These are phyloP conservation scores for Beroe forskalii DNA, from an alignment of 37 sponge, comb jelly and placozoan genomes.

Conservation along the genomic window DNA sequence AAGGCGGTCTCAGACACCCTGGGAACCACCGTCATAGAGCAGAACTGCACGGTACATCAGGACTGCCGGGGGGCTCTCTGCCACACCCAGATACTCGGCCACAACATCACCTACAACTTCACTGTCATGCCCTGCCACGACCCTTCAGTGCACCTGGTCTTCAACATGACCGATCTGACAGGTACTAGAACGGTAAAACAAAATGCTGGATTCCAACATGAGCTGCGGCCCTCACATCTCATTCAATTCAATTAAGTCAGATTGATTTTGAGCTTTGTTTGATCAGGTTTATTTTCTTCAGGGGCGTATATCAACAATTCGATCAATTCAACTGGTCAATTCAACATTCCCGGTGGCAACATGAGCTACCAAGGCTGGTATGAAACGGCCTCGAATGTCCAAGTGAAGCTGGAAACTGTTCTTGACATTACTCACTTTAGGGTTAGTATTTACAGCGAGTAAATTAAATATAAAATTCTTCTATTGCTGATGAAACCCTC, in stretches of 20 bases:
- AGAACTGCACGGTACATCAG: conserved; percentile 27
- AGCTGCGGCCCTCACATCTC: too few relatives aligned
- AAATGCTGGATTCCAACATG: too few relatives aligned
- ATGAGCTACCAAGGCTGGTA: conserved; percentile 26
- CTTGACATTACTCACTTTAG: conserved; percentile 50
- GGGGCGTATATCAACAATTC: not conserved
- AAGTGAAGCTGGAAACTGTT: not conserved
- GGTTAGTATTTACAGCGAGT: conserved; percentile 34
- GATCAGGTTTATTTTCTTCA: too few relatives aligned
- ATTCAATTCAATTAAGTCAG: too few relatives aligned
- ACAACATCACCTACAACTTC: conserved; percentile 47
- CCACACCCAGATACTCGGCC: not conserved
- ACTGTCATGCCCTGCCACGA: conserved; percentile 31
- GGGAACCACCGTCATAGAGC: not conserved
- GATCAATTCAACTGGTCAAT: not conserved
- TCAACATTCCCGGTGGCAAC: not conserved
- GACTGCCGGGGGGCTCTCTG: conserved; percentile 50
- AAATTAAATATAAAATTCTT: not conserved
- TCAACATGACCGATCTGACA: conserved; percentile 20
- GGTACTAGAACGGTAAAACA: not conserved
- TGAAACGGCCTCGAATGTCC: conserved; percentile 7
- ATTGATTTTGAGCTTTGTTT: too few relatives aligned
- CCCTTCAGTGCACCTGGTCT: not conserved
- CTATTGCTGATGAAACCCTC: not conserved
- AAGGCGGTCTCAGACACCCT: not conserved